Conservation (phyloP, 2,113 vertebrate genomes). For the Arizona elegans region DNA sequence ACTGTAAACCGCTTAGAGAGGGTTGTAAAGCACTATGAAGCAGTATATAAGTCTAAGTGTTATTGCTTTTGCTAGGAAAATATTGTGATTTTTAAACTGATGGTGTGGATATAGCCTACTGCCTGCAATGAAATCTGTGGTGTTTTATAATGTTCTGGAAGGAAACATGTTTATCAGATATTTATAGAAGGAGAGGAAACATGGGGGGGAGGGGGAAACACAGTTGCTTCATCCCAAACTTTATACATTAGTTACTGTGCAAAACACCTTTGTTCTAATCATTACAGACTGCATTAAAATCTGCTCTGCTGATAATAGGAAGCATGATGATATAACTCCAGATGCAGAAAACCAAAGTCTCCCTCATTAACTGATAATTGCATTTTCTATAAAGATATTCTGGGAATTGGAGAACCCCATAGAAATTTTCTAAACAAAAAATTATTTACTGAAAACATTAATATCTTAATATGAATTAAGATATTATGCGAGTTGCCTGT, state of each 20-base stretch:
- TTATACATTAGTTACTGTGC: neutral
- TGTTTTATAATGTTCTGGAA: neutral
- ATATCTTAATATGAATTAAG: neutral
- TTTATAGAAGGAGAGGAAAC: neutral
- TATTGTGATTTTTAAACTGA: neutral
- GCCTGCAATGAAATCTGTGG: neutral
- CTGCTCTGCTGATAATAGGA: neutral
- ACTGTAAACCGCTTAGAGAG: too few relatives aligned
- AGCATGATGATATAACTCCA: neutral
- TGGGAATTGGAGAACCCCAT: neutral
- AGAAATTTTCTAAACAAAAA: neutral
- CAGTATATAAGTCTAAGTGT: too few relatives aligned
- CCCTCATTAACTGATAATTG: neutral
- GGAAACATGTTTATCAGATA: neutral
- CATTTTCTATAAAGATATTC: neutral
- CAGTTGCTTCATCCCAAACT: neutral
- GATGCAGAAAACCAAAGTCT: neutral
- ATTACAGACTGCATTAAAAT: neutral
- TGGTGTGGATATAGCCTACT: neutral
- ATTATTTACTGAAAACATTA: neutral
- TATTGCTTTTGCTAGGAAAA: neutral
- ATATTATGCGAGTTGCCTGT: neutral
- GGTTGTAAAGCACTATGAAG: too few relatives aligned
- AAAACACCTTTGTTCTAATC: neutral
- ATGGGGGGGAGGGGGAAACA: neutral